Percentiles rank a stretch among this genome's conserved stretches.
Evolutionary conservation across 2,113 vertebrate species (phyloP).

Genomic region (Patagioenas fasciata): DNA sequence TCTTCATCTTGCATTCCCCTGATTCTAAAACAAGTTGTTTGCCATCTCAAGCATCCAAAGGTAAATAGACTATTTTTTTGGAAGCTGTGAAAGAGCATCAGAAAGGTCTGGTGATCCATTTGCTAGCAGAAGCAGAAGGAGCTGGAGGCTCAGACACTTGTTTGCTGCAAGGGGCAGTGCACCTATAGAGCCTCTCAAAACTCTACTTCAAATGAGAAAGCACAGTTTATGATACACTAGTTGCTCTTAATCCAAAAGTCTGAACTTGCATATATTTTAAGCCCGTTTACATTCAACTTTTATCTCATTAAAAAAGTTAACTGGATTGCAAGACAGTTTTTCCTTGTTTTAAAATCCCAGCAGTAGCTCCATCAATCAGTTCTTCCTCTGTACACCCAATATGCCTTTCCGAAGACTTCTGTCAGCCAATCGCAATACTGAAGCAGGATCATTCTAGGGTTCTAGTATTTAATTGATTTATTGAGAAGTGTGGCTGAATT

Average conservation of each 20-base stretch:
- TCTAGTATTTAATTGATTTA: conserved; percentile 13
- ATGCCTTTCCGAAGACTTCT: not conserved
- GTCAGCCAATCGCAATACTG: not conserved
- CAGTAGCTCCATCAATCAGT: conserved; percentile 38
- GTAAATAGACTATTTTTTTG: not conserved
- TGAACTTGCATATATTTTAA: not conserved
- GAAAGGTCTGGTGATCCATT: not conserved
- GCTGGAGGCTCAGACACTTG: not conserved
- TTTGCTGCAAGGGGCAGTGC: not conserved
- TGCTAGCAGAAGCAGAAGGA: accelerated
- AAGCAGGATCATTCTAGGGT: not conserved
- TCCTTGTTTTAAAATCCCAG: conserved; percentile 35
- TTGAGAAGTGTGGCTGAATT: not conserved
- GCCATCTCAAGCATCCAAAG: not conserved
- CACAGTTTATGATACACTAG: not conserved
- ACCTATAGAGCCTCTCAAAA: not conserved
- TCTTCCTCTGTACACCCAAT: not conserved
- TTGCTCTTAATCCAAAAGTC: not conserved
- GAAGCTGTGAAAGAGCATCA: not conserved
- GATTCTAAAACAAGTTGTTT: not conserved
- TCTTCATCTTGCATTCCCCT: not conserved
- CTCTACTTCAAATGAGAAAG: not conserved
- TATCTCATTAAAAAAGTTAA: conserved; percentile 46
- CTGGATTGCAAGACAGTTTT: not conserved
- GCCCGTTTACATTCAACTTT: conserved; percentile 26